Percentiles rank a stretch among this genome's conserved stretches.
These are phyloP conservation scores for Sesia apiformis DNA, from an alignment of 2,888 invertebrate species.

Conservation along the genomic window DNA sequence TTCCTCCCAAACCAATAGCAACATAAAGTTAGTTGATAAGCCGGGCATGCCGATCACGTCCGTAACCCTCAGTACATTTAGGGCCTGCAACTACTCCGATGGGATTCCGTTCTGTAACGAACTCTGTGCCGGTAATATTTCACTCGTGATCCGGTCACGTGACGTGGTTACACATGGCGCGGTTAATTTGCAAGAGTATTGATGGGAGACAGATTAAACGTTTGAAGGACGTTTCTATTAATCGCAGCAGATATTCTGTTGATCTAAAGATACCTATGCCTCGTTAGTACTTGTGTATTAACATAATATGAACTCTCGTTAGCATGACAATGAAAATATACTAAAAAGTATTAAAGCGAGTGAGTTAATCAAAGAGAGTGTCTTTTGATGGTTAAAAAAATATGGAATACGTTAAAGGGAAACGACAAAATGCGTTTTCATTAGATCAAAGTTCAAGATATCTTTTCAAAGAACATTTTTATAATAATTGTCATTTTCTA, in stretches of 20 bases:
- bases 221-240: background rate
- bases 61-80: slow-evolving; percentile 10
- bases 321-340: too few species aligned
- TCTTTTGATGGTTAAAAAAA: too few species aligned
- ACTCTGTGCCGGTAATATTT: slow-evolving; percentile 27
- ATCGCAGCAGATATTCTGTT: background rate
- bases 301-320: too few species aligned
- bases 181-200: background rate
- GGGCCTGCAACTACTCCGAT: slow-evolving; percentile 22
- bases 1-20: background rate
- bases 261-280: too few species aligned
- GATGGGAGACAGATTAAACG: background rate
- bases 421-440: too few species aligned
- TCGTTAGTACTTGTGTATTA: too few species aligned
- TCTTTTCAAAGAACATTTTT: too few species aligned
- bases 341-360: too few species aligned
- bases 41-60: slow-evolving; percentile 14
- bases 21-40: background rate
- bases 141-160: slow-evolving; percentile 11
- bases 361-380: too few species aligned
- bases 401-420: too few species aligned
- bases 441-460: too few species aligned
- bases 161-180: slow-evolving; percentile 2
- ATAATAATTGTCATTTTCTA: too few species aligned
- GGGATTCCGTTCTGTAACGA: slow-evolving; percentile 40